Evolutionary conservation across 2,113 vertebrate species (phyloP).

Genomic region (Odontesthes bonariensis): DNA sequence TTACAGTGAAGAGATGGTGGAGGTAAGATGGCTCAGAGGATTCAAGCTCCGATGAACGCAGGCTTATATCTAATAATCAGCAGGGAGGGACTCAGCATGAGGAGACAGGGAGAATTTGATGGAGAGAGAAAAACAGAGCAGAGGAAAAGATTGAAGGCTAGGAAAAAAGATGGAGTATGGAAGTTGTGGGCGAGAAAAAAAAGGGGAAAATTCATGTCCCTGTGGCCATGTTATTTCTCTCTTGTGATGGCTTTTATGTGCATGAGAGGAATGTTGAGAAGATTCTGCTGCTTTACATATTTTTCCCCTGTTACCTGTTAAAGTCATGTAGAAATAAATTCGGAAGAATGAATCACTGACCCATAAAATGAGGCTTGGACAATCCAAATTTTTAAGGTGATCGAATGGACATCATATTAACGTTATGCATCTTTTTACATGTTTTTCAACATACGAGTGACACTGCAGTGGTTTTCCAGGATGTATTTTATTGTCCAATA

Average conservation of each 20-base stretch:
- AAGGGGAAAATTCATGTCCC: constrained; percentile 37
- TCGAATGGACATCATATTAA: neutral
- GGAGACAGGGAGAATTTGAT: constrained; percentile 37
- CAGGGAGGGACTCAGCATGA: constrained; percentile 70
- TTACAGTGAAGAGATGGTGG: constrained; percentile 70
- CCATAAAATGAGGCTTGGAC: constrained; percentile 13
- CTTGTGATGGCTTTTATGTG: constrained; percentile 47
- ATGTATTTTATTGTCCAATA: constrained; percentile 43
- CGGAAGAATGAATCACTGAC: constrained; percentile 40
- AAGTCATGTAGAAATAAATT: constrained; percentile 35
- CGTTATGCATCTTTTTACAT: neutral
- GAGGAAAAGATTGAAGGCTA: constrained; percentile 50
- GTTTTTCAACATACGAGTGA: constrained; percentile 5
- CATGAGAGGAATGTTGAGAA: constrained; percentile 53
- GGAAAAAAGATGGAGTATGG: constrained; percentile 22
- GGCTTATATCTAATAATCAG: constrained; percentile 81
- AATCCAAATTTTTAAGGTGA: constrained; percentile 51
- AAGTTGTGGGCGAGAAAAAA: constrained; percentile 16
- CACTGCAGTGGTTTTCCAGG: constrained; percentile 32
- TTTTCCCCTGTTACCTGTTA: constrained; percentile 51
- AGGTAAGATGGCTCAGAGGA: constrained; percentile 80
- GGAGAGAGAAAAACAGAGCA: constrained; percentile 44
- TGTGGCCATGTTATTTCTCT: constrained; percentile 57
- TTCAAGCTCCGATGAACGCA: constrained; percentile 76
- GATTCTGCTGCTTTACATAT: constrained; percentile 61